Evolutionary conservation across 2,888 invertebrate genomes (phyloP).

Genomic region (Cosmia pyralina): DNA sequence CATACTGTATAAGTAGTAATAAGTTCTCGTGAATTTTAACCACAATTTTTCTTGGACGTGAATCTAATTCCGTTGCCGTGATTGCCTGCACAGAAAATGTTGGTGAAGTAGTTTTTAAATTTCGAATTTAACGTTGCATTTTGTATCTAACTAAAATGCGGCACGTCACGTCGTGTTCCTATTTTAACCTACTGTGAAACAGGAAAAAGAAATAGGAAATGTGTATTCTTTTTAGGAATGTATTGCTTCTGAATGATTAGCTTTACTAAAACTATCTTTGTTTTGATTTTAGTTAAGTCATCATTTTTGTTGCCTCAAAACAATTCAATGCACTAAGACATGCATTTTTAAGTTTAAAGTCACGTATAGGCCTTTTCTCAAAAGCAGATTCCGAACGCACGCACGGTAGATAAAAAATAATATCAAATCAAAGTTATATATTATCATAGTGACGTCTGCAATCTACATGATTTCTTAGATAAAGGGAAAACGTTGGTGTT

Average conservation of each 20-base stretch:
- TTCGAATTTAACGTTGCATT: slow-evolving; percentile 34
- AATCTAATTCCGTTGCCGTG: slow-evolving; percentile 22
- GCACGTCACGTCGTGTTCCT: slow-evolving; percentile 6
- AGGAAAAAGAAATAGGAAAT: background rate
- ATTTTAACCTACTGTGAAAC: slow-evolving; percentile 7
- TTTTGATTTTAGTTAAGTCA: background rate
- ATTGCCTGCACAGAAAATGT: slow-evolving; percentile 19
- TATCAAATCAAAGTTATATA: slow-evolving; percentile 10
- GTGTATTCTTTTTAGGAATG: background rate
- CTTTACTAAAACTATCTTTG: background rate
- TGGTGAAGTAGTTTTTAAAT: slow-evolving; percentile 31
- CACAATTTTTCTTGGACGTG: slow-evolving; percentile 2
- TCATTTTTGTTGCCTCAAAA: background rate
- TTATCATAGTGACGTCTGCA: background rate
- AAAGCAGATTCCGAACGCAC: background rate
- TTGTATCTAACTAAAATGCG: slow-evolving; percentile 2
- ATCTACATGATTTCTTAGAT: background rate
- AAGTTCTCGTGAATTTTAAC: slow-evolving; percentile 11
- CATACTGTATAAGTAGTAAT: slow-evolving; percentile 14
- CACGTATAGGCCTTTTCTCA: slow-evolving; percentile 12
- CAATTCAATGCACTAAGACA: background rate
- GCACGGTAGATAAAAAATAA: slow-evolving; percentile 1
- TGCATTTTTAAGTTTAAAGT: slow-evolving; percentile 3
- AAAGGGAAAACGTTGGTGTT: slow-evolving; percentile 1
- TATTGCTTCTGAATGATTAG: slow-evolving; percentile 2